A percentile compares a stretch with the other conserved stretches of the same genome.
Conservation (phyloP, 2,113 vertebrate genomes). For the Muntiacus muntjak region DNA sequence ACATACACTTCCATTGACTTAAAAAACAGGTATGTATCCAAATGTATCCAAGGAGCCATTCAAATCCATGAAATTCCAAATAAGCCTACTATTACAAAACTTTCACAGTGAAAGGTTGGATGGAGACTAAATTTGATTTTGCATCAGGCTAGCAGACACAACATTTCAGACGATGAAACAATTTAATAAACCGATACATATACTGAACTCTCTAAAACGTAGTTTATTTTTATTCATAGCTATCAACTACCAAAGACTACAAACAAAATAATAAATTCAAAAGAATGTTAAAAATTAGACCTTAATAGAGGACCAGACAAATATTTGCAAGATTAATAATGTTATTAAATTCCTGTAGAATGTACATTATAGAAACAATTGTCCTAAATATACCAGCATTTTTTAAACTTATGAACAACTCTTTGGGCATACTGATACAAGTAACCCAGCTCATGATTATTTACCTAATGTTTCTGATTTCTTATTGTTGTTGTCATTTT, state of each 20-base stretch:
- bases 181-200: slow-evolving; percentile 46
- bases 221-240: slow-evolving; percentile 54
- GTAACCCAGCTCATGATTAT: neutral
- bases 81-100: neutral
- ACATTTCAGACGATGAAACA: neutral
- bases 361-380: neutral
- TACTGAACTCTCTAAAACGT: slow-evolving; percentile 4
- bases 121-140: neutral
- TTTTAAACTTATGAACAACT: neutral
- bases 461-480: neutral
- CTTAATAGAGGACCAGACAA: neutral
- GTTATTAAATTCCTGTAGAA: slow-evolving; percentile 48
- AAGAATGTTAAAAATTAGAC: slow-evolving; percentile 56
- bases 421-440: neutral
- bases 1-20: neutral
- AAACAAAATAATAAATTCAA: slow-evolving; percentile 52
- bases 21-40: neutral
- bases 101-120: neutral
- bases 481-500: neutral
- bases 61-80: neutral
- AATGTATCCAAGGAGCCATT: neutral
- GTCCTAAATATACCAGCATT: neutral
- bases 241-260: slow-evolving; percentile 38
- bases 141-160: neutral
- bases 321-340: slow-evolving; percentile 50